A percentile compares a stretch with the other conserved stretches of the same genome.
Conservation (phyloP, 2,113 vertebrate genomes). For the Pycnonotus jocosus region DNA sequence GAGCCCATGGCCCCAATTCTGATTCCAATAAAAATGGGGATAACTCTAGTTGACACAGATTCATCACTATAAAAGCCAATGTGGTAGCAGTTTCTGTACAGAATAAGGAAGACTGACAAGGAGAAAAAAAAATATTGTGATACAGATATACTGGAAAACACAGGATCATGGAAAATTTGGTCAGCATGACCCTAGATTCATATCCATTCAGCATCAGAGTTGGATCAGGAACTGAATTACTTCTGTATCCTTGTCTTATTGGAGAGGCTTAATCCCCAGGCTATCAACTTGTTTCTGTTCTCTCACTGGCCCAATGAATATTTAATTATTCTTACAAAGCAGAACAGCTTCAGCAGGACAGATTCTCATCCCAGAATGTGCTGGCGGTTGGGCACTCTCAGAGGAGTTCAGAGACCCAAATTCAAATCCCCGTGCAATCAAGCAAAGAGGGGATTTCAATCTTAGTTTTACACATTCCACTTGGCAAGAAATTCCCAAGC, state of each 20-base stretch:
- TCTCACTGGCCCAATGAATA: constrained; percentile 67
- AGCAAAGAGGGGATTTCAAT: constrained; percentile 57
- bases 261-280: constrained; percentile 59
- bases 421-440: constrained; percentile 50
- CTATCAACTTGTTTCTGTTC: constrained; percentile 67
- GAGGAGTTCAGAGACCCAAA: constrained; percentile 66
- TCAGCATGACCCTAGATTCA: neutral
- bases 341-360: constrained; percentile 64
- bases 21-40: neutral
- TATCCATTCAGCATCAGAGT: neutral
- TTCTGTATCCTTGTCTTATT: constrained; percentile 35
- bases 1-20: neutral
- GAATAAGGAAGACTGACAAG: neutral
- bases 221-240: constrained; percentile 47
- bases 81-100: neutral
- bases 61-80: neutral
- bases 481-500: constrained; percentile 17
- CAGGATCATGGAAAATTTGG: neutral
- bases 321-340: constrained; percentile 69
- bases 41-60: neutral
- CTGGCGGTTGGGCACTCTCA: constrained; percentile 47
- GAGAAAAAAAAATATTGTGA: neutral
- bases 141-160: neutral
- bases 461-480: constrained; percentile 43
- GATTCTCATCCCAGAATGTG: constrained; percentile 62